phyloP scores from a whole-genome alignment of 2,113 vertebrate genomes.

The Bos indicus region DNA sequence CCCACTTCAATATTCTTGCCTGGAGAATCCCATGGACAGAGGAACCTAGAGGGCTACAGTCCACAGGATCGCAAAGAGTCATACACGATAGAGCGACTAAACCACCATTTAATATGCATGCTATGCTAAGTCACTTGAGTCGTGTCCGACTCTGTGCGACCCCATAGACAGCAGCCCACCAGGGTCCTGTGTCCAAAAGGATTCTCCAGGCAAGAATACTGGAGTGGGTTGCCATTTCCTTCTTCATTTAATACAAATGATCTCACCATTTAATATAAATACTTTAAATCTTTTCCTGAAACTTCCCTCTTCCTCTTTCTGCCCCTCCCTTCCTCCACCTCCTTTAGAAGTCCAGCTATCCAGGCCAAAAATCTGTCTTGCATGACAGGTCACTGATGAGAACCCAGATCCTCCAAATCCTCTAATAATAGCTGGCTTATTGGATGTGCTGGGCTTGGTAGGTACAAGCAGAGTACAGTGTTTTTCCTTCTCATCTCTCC shows the following conservation, averaged over 20 bases:
- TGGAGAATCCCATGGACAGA: background rate
- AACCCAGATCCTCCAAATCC: background rate
- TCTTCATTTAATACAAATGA: too few relatives aligned
- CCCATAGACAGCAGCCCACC: too few relatives aligned
- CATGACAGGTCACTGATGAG: background rate
- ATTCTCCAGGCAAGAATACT: too few relatives aligned
- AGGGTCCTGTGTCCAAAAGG: too few relatives aligned
- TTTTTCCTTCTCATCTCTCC: background rate
- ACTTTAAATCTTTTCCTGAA: background rate
- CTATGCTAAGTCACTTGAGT: too few relatives aligned
- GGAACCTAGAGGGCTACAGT: background rate
- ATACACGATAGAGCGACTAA: background rate
- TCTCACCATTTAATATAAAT: background rate
- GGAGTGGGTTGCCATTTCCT: too few relatives aligned
- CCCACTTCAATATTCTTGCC: background rate
- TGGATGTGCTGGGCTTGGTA: background rate
- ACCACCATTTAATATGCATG: background rate
- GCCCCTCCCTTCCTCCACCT: background rate
- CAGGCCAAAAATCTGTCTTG: background rate
- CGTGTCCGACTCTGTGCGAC: too few relatives aligned
- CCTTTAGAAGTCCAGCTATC: background rate
- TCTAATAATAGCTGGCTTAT: background rate
- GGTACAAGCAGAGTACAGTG: background rate
- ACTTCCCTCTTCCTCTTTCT: background rate
- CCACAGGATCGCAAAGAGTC: background rate